Evolutionary conservation across 2,888 invertebrate species (phyloP).

Genomic region (Holacanthella duospinosa): DNA sequence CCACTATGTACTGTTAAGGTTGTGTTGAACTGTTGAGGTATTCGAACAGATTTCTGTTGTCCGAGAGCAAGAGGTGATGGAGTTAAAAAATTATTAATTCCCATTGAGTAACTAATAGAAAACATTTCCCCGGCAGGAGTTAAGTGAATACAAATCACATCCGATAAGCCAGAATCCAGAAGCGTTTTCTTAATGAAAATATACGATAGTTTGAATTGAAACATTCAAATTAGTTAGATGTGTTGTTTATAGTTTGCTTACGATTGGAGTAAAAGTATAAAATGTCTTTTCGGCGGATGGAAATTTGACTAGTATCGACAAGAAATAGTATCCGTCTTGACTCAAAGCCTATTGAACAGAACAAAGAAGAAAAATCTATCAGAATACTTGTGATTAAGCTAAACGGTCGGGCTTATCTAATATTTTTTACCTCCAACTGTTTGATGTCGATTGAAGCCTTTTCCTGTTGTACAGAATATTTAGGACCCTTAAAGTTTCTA

Average conservation of each 20-base stretch:
- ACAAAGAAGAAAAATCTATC: not conserved
- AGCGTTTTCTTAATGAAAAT: constrained; percentile 55
- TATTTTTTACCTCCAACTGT: not conserved
- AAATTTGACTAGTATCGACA: constrained; percentile 57
- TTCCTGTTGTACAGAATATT: constrained; percentile 28
- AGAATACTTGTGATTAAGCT: not conserved
- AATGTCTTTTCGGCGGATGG: constrained; percentile 60
- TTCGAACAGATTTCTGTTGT: constrained; percentile 47
- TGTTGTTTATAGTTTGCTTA: constrained; percentile 40
- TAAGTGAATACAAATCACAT: constrained; percentile 66
- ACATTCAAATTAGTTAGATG: not conserved
- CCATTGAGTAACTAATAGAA: constrained; percentile 45
- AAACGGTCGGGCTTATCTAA: too few species aligned
- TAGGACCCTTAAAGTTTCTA: constrained; percentile 29
- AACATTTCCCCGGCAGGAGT: constrained; percentile 63
- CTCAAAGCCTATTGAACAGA: not conserved
- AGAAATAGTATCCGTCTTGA: constrained; percentile 59
- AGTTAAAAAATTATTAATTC: constrained; percentile 24
- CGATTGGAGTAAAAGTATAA: constrained; percentile 68
- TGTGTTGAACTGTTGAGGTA: constrained; percentile 56
- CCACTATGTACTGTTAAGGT: constrained; percentile 67
- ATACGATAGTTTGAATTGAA: constrained; percentile 31
- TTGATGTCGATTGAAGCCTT: constrained; percentile 8
- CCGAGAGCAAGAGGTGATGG: constrained; percentile 48
- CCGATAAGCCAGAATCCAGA: constrained; percentile 63